Evolutionary conservation across 2,113 vertebrate genomes (phyloP).

Genomic region (Upupa epops): DNA sequence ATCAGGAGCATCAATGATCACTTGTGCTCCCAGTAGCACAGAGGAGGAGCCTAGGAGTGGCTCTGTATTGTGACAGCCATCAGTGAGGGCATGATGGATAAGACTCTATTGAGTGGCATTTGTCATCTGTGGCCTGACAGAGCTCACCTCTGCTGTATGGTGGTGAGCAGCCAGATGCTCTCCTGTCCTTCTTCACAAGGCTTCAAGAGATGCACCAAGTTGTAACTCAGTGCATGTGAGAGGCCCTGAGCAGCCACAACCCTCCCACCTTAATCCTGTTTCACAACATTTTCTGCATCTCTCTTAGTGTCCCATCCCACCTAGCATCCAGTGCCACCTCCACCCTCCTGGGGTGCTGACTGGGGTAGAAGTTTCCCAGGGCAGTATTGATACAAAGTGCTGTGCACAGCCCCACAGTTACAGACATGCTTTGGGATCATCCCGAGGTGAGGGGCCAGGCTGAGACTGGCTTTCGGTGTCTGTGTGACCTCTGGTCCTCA

Average conservation of each 20-base stretch:
- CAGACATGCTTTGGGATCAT: background rate
- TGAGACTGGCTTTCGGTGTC: too few relatives aligned
- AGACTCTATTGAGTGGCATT: background rate
- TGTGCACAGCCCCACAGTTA: background rate
- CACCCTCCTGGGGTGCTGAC: background rate
- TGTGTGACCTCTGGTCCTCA: background rate
- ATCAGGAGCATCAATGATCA: background rate
- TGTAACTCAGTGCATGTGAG: too few relatives aligned
- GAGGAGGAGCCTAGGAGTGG: background rate
- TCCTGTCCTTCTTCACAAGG: background rate
- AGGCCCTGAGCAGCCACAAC: fast-evolving
- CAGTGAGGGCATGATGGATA: background rate
- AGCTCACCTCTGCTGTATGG: background rate
- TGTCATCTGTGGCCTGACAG: background rate
- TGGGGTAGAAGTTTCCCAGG: background rate
- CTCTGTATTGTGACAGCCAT: background rate
- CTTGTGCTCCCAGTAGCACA: background rate
- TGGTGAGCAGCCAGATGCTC: fast-evolving
- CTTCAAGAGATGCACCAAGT: too few relatives aligned
- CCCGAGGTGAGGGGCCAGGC: background rate
- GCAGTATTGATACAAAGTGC: background rate
- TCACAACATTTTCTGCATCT: background rate
- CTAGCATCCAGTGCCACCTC: fast-evolving
- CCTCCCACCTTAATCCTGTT: background rate
- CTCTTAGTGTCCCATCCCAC: background rate